phyloP scores from a whole-genome alignment of 2,888 invertebrate genomes.

The Caenorhabditis doughertyi region DNA sequence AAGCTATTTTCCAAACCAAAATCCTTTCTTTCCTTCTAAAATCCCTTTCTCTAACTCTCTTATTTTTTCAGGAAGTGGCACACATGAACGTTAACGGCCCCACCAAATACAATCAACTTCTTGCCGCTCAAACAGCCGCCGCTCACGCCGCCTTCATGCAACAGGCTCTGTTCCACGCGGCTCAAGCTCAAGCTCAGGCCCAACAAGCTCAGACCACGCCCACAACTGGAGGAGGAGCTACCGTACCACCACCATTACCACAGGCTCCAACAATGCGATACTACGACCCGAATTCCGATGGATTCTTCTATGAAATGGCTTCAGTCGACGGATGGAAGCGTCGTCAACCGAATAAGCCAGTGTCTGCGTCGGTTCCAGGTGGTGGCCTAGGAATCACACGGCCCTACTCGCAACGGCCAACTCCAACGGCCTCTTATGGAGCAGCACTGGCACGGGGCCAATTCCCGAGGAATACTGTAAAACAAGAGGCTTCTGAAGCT shows the following conservation, averaged over 20 bases:
- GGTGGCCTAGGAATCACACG: slow-evolving; percentile 61
- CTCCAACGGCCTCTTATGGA: slow-evolving; percentile 62
- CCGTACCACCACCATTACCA: neutral
- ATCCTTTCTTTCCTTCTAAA: neutral
- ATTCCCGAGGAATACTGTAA: slow-evolving; percentile 73
- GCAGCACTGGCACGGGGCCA: slow-evolving; percentile 72
- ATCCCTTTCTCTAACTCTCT: neutral
- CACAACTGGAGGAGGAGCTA: no score
- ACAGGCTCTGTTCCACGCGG: no score
- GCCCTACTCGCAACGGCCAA: slow-evolving; percentile 30
- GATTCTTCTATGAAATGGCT: slow-evolving; percentile 82
- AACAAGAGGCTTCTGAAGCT: no score
- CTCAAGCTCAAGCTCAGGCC: no score
- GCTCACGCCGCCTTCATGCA: slow-evolving; percentile 70
- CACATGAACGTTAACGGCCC: slow-evolving; percentile 57
- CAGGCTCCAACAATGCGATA: slow-evolving; percentile 65
- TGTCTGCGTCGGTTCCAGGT: slow-evolving; percentile 55
- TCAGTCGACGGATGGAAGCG: slow-evolving; percentile 81
- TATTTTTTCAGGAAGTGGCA: slow-evolving; percentile 52
- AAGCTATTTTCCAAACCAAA: neutral
- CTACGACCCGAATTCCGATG: slow-evolving; percentile 81
- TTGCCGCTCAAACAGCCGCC: slow-evolving; percentile 64
- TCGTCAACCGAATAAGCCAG: slow-evolving; percentile 68
- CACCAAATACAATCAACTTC: slow-evolving; percentile 50
- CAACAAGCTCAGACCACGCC: neutral